Base-by-base conservation (phyloP, 2,888 invertebrate genomes). In the Netelia melanura region DNA sequence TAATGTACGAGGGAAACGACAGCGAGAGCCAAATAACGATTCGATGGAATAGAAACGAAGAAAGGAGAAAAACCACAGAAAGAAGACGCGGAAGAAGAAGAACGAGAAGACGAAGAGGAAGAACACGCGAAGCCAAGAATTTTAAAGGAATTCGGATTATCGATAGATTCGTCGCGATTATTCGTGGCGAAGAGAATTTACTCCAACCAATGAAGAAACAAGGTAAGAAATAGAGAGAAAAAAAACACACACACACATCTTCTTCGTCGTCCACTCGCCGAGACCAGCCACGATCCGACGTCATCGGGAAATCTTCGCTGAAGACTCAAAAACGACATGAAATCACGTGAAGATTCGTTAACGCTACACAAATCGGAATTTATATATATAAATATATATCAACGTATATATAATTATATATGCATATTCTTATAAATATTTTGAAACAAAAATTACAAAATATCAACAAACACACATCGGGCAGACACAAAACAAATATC, bases 1-100 rank as follows among this genome's bases (percentile, higher is more conserved):
- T 78, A 71, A 84, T 77, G 76, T 76, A 64, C 67, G 54, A 76
- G 56, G 14, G 68, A 70, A 68, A 67, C 9, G 10, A 43, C 65
- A 64, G 25, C 58, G 38, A 68, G 62, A 52, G 52, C 44, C 87
- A 65, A 74, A 84, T 74, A 88, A 87, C 68, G 77, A 82, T 70
- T 64, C 81, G 84, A 83, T 86, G 74, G 70, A 86, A 64, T 77
- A 81, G 25, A 75, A 86, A 79, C 75, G 85, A 86, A 71, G 84
- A 84, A 64, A 75, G 81, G 79, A 72, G 82, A 84, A 84, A 83
- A 83, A 82, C 72, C 86, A 84, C 52, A 1, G 61, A 54, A 54
- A 64, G 76, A 71, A 64, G 44, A 70, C 68, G 75, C 71, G 71
- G 71, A 58, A 80, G 65, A 56, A 72, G 62, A 58, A 62, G 52